Base-by-base conservation (phyloP, 2,113 vertebrate species). In the Laticauda laticaudata region DNA sequence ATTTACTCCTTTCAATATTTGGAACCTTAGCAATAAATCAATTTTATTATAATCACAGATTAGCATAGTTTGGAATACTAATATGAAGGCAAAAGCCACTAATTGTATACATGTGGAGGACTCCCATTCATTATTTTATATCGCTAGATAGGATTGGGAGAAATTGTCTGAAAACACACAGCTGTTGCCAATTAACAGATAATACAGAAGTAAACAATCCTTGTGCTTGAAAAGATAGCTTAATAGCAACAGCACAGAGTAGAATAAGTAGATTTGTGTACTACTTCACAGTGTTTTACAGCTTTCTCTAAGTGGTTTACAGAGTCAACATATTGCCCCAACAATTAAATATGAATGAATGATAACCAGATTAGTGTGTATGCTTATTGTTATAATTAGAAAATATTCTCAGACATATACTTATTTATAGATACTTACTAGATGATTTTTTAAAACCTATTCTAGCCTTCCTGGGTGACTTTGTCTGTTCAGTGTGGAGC, bases 381-480 rank as follows among this genome's bases (percentile, higher is more conserved):
- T 81, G 86, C 7, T 2, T 56, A 90, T 55, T 18, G 93, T 26
- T n/a, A 54, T 39, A 89, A 85, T 81, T 89, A 43, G 11, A 86
- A 56, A 9, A 21, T 54, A 48, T 20, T 12, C 24, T 18, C 20
- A 92, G 39, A 93, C 8, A 34, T 3, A n/a, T 59, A 55, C 55
- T 21, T 64, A 48, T 3, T 0, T 54, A 8, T 34, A 59, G 54
- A 86, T 10, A 53, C 3, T 26, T 64, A 95, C 92, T 92, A 93
- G 90, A 95, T 69, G 0, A 91, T 54, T 93, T 51, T 0, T 39
- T 91, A 95, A 90, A 95, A 92, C 89, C 97, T 95, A 2, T 94
- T 93, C 98, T 98, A 99, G 99, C 99, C 99, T 18, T 99, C 98
- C 24, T 99, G 99, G 99, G 99, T 99, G 95, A 97, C 97, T 55